Evolutionary conservation across 1,140 invertebrate species (phyloP), one percentile per base, ranked within the genome.

Genomic region (Macrobrachium rosenbergii): DNA sequence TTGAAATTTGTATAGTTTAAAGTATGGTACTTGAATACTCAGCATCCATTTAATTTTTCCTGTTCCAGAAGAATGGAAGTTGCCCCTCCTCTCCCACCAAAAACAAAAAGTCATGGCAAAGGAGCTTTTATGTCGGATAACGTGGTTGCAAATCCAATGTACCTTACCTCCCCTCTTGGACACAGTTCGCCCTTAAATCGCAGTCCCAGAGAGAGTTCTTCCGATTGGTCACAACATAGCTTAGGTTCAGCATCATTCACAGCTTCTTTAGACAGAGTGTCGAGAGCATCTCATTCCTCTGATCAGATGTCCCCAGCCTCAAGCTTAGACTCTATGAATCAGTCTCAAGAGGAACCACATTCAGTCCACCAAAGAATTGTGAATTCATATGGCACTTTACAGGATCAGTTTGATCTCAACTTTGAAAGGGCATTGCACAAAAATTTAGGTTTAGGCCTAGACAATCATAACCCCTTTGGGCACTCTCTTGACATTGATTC

Each of bases 311-410:
- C 95, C 94, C 88, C 59, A 94, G 95, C 95, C 89, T 96, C 96
- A 62, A 96, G 96, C 87, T 92, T 96, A 88, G 96, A 97, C 92
- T 97, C 96, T 0, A 95, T 96, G 78, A 97, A 96, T 92, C 95
- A 96, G 87, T 96, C 96, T 10, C 94, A 95, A 76, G 95, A 96
- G 89, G 85, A 87, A 12, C 79, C 67, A 17, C 78, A 52, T 52
- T 12, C 79, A 17, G 69, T 59, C 64, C 76, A 59, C 52, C 78
- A 77, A 59, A 81, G 78, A 59, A 87, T 80, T 59, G 28, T 84
- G 8, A 83, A 84, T 63, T 82, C 87, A 12, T 86, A 43, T 28
- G 45, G 83, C 14, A 75, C 78, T 58, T 23, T 81, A 21, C 78
- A 60, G 43, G 85, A 87, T 52, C 85, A 69, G 16, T 19, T 21